phyloP scores from a whole-genome alignment of 2,113 vertebrate species.

The Cheilinus undulatus region DNA sequence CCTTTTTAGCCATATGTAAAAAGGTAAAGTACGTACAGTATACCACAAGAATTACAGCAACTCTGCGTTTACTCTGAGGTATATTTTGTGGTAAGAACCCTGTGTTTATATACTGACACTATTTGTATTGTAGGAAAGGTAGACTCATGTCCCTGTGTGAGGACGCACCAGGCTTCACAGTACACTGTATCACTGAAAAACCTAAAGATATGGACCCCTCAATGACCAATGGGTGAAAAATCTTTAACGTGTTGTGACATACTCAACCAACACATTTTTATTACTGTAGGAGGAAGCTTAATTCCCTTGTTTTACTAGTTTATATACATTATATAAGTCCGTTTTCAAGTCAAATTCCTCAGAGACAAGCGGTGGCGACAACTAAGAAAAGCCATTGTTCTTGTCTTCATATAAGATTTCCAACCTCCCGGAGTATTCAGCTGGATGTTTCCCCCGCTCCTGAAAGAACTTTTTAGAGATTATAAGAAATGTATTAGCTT shows the following conservation, averaged over 20 bases:
- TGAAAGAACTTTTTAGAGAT: conserved; percentile 54
- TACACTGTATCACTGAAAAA: conserved; percentile 77
- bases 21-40: conserved; percentile 81
- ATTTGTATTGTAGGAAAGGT: conserved; percentile 84
- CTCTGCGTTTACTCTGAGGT: conserved; percentile 85
- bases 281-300: conserved; percentile 77
- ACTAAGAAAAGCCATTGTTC: conserved; percentile 68
- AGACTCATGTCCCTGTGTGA: conserved; percentile 68
- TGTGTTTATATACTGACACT: conserved; percentile 84
- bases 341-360: conserved; percentile 75
- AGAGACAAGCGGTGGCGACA: conserved; percentile 52
- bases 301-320: conserved; percentile 79
- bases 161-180: conserved; percentile 81
- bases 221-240: conserved; percentile 75
- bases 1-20: conserved; percentile 77
- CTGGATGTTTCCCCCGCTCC: conserved; percentile 50
- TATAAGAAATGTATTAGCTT: conserved; percentile 66
- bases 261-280: conserved; percentile 75
- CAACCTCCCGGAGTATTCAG: conserved; percentile 47
- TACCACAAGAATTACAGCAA: conserved; percentile 84
- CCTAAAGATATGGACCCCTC: conserved; percentile 78
- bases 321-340: conserved; percentile 81
- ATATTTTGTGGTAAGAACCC: conserved; percentile 86
- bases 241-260: conserved; percentile 72
- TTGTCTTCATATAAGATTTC: conserved; percentile 62